These are phyloP conservation scores for Laticauda colubrina DNA, from an alignment of 2,113 vertebrate genomes.

Conservation along the genomic window DNA sequence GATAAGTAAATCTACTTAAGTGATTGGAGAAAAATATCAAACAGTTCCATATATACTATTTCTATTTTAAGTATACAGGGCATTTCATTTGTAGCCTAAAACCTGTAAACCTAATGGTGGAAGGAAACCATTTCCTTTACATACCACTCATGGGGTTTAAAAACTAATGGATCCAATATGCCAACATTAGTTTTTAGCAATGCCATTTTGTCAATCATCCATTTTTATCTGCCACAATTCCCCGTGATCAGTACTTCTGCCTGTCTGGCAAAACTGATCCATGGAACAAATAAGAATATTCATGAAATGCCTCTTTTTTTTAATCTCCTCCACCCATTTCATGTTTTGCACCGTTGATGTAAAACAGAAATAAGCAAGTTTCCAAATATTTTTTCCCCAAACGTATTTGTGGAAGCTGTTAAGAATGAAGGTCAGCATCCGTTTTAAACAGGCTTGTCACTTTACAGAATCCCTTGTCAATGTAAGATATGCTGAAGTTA, in stretches of 20 bases:
- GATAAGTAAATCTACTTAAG: neutral
- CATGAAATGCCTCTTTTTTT: constrained; percentile 43
- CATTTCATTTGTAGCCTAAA: neutral
- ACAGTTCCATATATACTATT: neutral
- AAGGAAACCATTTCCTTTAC: neutral
- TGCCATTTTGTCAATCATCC: constrained; percentile 1
- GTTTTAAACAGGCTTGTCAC: constrained; percentile 13
- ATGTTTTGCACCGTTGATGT: constrained; percentile 38
- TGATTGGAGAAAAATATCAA: constrained; percentile 5
- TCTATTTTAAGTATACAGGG: neutral
- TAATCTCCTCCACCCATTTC: constrained; percentile 34
- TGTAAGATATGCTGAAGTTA: constrained; percentile 30
- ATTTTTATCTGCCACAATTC: neutral
- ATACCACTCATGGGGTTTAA: neutral
- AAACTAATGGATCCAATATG: constrained; percentile 3
- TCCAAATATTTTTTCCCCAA: constrained; percentile 46
- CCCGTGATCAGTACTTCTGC: constrained; percentile 4
- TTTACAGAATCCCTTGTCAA: constrained; percentile 26
- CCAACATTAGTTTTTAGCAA: neutral
- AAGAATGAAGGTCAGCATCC: constrained; percentile 42
- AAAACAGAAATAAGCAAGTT: constrained; percentile 30
- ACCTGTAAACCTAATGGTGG: neutral
- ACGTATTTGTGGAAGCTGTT: constrained; percentile 9
- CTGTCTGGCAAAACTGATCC: constrained; percentile 17
- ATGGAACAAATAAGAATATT: constrained; percentile 33